Evolutionary conservation across 1,140 invertebrate species (phyloP).

Genomic region (Pissodes strobi): DNA sequence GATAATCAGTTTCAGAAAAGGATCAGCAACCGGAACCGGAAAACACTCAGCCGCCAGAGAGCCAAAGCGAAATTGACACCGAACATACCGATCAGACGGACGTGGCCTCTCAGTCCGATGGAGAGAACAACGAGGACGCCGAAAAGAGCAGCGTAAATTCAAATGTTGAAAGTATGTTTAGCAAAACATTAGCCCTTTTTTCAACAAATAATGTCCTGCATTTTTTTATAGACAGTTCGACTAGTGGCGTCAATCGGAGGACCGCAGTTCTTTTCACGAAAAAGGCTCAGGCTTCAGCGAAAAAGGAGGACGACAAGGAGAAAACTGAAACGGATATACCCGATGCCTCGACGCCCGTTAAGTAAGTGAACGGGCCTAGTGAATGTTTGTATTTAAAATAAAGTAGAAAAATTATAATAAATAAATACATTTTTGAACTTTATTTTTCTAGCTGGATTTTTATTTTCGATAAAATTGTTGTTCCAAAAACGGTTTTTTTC

Average conservation of each 20-base stretch:
- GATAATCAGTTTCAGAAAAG: not conserved
- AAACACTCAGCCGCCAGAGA: conserved; percentile 45
- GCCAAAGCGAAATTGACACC: conserved; percentile 50
- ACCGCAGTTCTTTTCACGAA: conserved; percentile 83
- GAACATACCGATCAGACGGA: conserved; percentile 34
- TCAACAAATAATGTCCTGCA: no score
- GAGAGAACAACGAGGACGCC: conserved; percentile 9
- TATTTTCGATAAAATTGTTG: no score
- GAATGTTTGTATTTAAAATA: no score
- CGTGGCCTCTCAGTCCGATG: conserved; percentile 16
- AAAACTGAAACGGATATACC: conserved; percentile 32
- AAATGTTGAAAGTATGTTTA: conserved; percentile 1
- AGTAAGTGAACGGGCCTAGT: no score
- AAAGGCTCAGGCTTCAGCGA: conserved; percentile 66
- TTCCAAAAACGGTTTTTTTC: no score
- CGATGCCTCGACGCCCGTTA: not conserved
- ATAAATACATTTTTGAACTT: no score
- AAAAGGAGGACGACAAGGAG: conserved; percentile 46
- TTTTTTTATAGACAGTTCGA: conserved; percentile 39
- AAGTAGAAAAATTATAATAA: no score
- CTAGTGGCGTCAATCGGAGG: conserved; percentile 73
- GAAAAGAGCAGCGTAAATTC: conserved; percentile 10
- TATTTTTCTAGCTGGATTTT: no score
- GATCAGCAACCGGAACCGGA: not conserved
- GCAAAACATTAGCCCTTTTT: no score